These are phyloP conservation scores for Entomobrya multifasciata DNA, from an alignment of 2,888 invertebrate genomes.

Conservation along the genomic window DNA sequence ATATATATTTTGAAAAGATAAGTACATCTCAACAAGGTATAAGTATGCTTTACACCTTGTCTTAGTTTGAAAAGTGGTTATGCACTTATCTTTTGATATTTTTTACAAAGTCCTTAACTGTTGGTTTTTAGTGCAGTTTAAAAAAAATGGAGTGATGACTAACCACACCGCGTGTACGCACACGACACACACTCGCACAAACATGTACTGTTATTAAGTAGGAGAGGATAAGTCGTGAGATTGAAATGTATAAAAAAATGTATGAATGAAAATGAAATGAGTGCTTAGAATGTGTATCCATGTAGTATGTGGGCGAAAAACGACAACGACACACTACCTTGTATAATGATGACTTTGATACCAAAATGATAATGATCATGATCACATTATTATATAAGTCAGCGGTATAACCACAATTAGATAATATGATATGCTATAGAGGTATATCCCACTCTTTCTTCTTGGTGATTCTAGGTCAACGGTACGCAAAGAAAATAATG, in stretches of 20 bases:
- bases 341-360: slow-evolving; percentile 44
- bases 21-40: too few relatives aligned
- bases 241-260: background rate
- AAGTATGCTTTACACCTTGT: too few relatives aligned
- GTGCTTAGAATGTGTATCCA: background rate
- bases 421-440: too few relatives aligned
- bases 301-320: slow-evolving; percentile 42
- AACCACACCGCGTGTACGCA: slow-evolving; percentile 4
- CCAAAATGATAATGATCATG: slow-evolving; percentile 27
- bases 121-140: slow-evolving; percentile 37
- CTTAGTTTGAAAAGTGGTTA: too few relatives aligned
- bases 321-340: slow-evolving; percentile 33
- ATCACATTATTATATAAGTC: background rate
- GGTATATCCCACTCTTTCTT: background rate
- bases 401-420: slow-evolving; percentile 7
- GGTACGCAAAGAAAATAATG: background rate
- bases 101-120: too few relatives aligned
- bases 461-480: slow-evolving; percentile 66
- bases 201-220: slow-evolving; percentile 3
- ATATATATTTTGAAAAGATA: too few relatives aligned
- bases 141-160: slow-evolving; percentile 33
- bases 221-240: background rate
- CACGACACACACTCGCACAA: background rate
- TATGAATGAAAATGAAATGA: background rate
- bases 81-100: too few relatives aligned